phyloP scores from a whole-genome alignment of 2,113 vertebrate species.

The Cryptotis parvus region DNA sequence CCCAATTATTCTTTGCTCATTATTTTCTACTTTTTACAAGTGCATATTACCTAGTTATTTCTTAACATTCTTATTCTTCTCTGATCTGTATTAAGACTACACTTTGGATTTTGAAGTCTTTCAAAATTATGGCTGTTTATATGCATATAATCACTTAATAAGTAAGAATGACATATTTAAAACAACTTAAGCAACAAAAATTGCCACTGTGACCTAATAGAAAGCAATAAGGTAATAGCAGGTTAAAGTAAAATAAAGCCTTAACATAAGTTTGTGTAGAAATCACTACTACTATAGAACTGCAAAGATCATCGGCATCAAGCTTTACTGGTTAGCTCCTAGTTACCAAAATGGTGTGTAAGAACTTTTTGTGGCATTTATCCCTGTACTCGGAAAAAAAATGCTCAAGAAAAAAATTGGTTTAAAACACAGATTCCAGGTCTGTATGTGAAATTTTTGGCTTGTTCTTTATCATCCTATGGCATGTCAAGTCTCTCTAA shows the following conservation, averaged over 20 bases:
- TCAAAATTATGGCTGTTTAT: not conserved
- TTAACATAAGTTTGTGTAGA: not conserved
- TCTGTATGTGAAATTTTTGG: no score
- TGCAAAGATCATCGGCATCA: not conserved
- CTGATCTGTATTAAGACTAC: not conserved
- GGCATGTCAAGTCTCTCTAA: no score
- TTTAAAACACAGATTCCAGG: not conserved
- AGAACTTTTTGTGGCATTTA: not conserved
- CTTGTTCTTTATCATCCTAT: no score
- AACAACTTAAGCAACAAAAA: not conserved
- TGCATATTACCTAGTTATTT: not conserved
- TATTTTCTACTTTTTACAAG: conserved; percentile 15
- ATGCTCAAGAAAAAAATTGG: not conserved
- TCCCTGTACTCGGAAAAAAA: not conserved
- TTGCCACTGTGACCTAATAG: not conserved
- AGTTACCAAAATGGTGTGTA: rapidly evolving
- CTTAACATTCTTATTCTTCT: not conserved
- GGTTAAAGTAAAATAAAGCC: no score
- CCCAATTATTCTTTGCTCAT: conserved; percentile 19
- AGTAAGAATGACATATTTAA: not conserved
- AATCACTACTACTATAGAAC: not conserved
- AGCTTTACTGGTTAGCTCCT: not conserved
- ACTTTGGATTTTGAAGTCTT: not conserved
- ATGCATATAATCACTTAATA: not conserved
- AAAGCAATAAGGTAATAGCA: not conserved